Conservation (phyloP, 2,113 vertebrate species). For the Desmodus rotundus region DNA sequence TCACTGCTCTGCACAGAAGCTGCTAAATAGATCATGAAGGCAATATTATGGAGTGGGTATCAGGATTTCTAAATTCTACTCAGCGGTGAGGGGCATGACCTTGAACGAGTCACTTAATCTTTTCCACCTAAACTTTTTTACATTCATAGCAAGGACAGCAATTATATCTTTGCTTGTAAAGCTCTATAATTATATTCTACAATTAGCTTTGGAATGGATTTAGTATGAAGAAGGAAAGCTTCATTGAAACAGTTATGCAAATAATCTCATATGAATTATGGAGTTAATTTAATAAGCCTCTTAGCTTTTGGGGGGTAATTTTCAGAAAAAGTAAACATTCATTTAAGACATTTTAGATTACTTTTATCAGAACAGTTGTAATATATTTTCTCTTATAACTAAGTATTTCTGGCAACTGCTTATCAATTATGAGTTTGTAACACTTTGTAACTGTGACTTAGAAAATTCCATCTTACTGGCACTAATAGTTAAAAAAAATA, state of each 20-base stretch:
- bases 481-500: not conserved
- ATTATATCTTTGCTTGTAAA: conserved; percentile 41
- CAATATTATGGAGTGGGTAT: not conserved
- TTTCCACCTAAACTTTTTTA: conserved; percentile 43
- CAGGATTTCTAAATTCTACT: not conserved
- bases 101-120: conserved; percentile 59
- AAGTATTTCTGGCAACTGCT: not conserved
- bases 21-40: conserved; percentile 52
- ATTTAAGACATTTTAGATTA: conserved; percentile 24
- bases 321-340: conserved; percentile 58
- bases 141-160: not conserved
- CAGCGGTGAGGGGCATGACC: conserved; percentile 1
- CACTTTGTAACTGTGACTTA: not conserved
- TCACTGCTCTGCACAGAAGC: conserved; percentile 14
- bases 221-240: conserved; percentile 43
- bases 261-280: conserved; percentile 58
- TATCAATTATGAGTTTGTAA: not conserved
- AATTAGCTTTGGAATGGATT: conserved; percentile 58
- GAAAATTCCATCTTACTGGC: not conserved
- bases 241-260: conserved; percentile 52
- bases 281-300: conserved; percentile 67
- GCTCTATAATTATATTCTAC: conserved; percentile 37
- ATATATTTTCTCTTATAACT: not conserved
- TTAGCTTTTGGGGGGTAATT: conserved; percentile 36
- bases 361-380: conserved; percentile 6